phyloP scores from a whole-genome alignment of 2,113 vertebrate genomes.

The Sterrhoptilus dennistouni region DNA sequence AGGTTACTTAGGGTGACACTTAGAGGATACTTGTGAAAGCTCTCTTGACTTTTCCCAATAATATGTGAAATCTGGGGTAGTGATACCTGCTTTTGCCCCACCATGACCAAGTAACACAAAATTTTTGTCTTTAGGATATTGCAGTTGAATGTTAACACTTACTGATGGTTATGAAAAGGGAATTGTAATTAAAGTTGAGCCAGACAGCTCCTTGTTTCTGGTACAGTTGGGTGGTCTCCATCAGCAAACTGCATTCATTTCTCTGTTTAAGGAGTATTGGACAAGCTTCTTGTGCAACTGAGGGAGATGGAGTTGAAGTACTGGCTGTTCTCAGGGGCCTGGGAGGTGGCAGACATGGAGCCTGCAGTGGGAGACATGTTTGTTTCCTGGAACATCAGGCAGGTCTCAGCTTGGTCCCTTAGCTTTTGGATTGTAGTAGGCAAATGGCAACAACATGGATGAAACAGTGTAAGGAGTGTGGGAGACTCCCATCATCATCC shows the following conservation, averaged over 20 bases:
- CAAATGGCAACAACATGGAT: not conserved
- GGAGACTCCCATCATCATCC: not conserved
- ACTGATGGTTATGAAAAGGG: not conserved
- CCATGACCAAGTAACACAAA: not conserved
- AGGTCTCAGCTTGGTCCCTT: not conserved
- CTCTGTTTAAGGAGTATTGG: not conserved
- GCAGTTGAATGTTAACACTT: not conserved
- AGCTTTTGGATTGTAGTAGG: not conserved
- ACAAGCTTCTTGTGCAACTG: not conserved
- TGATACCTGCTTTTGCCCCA: accelerated
- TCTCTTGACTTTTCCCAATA: not conserved
- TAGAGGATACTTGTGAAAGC: not conserved
- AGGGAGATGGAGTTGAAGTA: not conserved
- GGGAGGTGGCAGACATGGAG: not conserved
- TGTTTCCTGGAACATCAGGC: not conserved
- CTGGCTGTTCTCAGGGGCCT: not conserved
- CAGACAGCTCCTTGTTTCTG: not conserved
- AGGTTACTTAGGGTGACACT: accelerated
- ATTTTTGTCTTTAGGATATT: not conserved
- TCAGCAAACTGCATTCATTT: not conserved
- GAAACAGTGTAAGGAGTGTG: not conserved
- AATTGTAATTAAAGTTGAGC: not conserved
- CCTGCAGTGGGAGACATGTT: not conserved
- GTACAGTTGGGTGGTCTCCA: not conserved
- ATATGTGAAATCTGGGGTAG: not conserved